Base-by-base conservation (phyloP, 1,140 invertebrate species). In the Aphaenogaster rudis region DNA sequence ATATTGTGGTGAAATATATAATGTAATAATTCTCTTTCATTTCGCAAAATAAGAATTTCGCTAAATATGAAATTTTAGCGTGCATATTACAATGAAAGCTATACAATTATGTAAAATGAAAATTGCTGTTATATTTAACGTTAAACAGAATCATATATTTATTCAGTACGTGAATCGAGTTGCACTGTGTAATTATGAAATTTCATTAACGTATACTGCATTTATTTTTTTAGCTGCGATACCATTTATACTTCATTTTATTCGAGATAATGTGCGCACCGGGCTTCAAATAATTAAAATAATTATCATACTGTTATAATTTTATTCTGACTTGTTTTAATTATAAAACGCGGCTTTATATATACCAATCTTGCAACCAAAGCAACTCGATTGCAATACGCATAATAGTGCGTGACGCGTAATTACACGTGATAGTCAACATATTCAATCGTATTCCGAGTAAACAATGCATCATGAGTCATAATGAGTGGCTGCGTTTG, bases 121-220 rank as follows among this genome's bases (percentile, higher is more conserved):
- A 21, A 76, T 61, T 82, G 28, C 28, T 74, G 42, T 61, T 61
- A 57, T 33, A 42, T 61, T 61, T 84, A 61, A 84, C 13, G 17
- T 84, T 76, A 84, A 84, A 84, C 54, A 74, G 13, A 84, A 76
- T 84, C 45, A 61, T 61, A 76, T 84, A 76, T 76, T 84, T 84
- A 76, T 76, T 61, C 69, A 42, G 54, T 48, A 42, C 17, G 42
- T 39, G 54, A 48, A 67, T 61, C 69, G 69, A 74, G 69, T 84
- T 63, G 36, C 28, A 48, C 36, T 36, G 54, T 74, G 45, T 71
- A 84, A 84, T 84, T 84, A 76, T 74, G 57, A 74, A 61, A 74
- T 84, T 74, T 84, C 69, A 84, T 84, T 72, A 82, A 76, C 42
- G 42, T 76, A 7, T 50, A 50, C 15, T 63, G 42, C 69, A 61